phyloP scores from a whole-genome alignment of 2,113 vertebrate genomes.

The Rhineura floridana region DNA sequence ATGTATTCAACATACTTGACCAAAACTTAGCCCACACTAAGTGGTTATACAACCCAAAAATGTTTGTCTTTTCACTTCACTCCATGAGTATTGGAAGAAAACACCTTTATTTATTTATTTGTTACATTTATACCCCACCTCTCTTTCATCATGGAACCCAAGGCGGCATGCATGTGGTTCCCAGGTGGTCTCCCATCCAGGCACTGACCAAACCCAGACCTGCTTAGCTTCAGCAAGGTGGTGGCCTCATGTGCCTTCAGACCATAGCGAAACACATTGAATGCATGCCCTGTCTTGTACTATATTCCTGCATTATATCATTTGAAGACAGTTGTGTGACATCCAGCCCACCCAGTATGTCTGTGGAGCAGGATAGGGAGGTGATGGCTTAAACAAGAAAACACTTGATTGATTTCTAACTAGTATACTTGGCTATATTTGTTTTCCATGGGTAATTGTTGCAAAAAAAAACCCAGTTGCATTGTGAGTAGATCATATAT shows the following conservation, averaged over 20 bases:
- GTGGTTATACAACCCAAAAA: slow-evolving; percentile 90
- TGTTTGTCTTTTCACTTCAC: not conserved
- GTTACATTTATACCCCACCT: no score
- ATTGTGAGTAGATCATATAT: not conserved
- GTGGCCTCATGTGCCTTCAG: no score
- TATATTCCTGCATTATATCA: not conserved
- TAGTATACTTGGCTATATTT: not conserved
- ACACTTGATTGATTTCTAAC: not conserved
- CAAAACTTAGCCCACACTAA: slow-evolving; percentile 92
- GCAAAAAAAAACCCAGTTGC: not conserved
- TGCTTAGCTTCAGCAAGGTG: no score
- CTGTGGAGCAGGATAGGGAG: not conserved
- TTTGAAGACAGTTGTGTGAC: not conserved
- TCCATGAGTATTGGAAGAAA: not conserved
- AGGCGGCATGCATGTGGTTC: no score
- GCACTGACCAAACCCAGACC: no score
- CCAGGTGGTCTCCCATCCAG: no score
- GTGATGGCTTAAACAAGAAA: not conserved
- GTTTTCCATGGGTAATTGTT: not conserved
- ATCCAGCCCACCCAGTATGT: not conserved
- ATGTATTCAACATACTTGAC: slow-evolving; percentile 90
- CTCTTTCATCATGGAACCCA: no score
- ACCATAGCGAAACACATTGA: no score
- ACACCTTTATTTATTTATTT: no score
- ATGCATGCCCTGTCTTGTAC: not conserved